These are phyloP conservation scores for Coremacera marginata DNA, from an alignment of 2,888 invertebrate genomes.

Conservation along the genomic window DNA sequence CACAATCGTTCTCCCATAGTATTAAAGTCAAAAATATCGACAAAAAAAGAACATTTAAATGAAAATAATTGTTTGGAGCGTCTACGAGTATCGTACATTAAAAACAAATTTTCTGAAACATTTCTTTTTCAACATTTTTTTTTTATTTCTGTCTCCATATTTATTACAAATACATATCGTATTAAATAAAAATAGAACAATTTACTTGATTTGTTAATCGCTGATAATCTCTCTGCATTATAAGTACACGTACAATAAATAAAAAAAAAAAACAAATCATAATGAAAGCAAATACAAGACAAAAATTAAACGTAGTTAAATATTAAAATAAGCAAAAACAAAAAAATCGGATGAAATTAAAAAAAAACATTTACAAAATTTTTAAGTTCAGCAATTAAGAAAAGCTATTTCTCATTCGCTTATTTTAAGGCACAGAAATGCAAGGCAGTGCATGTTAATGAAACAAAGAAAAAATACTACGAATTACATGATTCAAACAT, in stretches of 20 bases:
- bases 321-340: too few species aligned
- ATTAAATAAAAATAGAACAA: conserved; percentile 36
- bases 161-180: not conserved
- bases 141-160: too few species aligned
- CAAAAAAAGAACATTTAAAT: too few species aligned
- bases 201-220: not conserved
- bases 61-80: not conserved
- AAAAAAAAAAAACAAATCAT: not conserved
- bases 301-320: too few species aligned
- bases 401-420: not conserved
- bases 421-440: conserved; percentile 17
- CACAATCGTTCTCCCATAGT: too few species aligned
- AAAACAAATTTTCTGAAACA: not conserved
- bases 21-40: too few species aligned
- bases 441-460: conserved; percentile 12
- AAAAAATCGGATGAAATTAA: too few species aligned
- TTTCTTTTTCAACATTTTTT: too few species aligned
- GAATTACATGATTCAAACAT: conserved; percentile 49
- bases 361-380: not conserved
- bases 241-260: too few species aligned
- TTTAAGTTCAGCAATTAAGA: not conserved
- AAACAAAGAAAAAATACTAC: conserved; percentile 37
- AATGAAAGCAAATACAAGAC: too few species aligned
- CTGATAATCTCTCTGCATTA: too few species aligned
- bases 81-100: not conserved